Percentiles rank a stretch among this genome's conserved stretches.
Evolutionary conservation across 2,888 invertebrate genomes (phyloP).

Genomic region (Cosmorhoe ocellata): DNA sequence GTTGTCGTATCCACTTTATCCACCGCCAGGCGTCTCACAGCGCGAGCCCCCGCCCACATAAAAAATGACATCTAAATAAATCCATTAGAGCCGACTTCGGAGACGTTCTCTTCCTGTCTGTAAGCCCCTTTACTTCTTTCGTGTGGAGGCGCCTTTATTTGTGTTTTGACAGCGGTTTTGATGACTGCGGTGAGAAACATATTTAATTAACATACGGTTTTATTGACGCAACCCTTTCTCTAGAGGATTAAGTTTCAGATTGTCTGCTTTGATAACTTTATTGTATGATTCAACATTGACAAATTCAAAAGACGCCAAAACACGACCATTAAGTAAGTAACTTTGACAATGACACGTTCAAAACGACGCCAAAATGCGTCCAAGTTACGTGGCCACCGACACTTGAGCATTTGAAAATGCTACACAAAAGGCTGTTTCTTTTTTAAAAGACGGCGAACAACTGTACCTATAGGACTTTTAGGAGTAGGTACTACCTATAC

Average conservation of each 20-base stretch:
- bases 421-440: too few relatives aligned
- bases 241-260: constrained; percentile 7
- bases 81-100: constrained; percentile 68
- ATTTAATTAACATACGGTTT: constrained; percentile 54
- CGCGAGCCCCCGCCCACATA: constrained; percentile 80
- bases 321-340: too few relatives aligned
- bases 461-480: too few relatives aligned
- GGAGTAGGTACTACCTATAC: too few relatives aligned
- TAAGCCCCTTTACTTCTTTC: constrained; percentile 70
- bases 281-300: too few relatives aligned
- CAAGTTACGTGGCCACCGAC: too few relatives aligned
- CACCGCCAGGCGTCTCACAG: constrained; percentile 61
- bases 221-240: constrained; percentile 7
- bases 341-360: too few relatives aligned
- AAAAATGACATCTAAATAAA: constrained; percentile 83
- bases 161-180: constrained; percentile 68
- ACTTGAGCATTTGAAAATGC: too few relatives aligned
- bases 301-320: too few relatives aligned
- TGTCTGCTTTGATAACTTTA: constrained; percentile 4
- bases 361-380: too few relatives aligned
- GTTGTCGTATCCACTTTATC: constrained; percentile 58
- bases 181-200: constrained; percentile 75
- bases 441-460: too few relatives aligned
- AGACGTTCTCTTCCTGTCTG: constrained; percentile 69
- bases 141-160: constrained; percentile 73